Evolutionary conservation across 2,797 vertebrate genomes (phyloP).

Genomic region (Halcyon chelicuti): DNA sequence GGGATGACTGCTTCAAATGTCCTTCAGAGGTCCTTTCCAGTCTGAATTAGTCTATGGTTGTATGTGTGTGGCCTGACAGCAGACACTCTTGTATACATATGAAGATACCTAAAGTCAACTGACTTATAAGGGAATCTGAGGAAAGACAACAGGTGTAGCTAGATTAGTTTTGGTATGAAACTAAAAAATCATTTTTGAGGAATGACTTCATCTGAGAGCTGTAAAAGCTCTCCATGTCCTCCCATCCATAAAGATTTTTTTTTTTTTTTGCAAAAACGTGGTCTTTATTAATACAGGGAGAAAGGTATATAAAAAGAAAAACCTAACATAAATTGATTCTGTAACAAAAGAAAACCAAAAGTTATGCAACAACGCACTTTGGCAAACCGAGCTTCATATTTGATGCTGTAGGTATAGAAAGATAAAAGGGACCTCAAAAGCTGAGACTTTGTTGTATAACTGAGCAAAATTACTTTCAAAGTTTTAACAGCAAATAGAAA

Average conservation of each 20-base stretch:
- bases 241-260: background rate
- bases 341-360: background rate
- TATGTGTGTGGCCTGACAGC: background rate
- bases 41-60: background rate
- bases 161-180: background rate
- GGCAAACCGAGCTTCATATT: background rate
- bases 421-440: background rate
- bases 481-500: constrained; percentile 21
- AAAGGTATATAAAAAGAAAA: background rate
- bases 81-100: background rate
- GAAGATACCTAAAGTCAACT: background rate
- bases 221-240: background rate
- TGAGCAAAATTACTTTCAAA: constrained; percentile 16
- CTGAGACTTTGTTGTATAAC: background rate
- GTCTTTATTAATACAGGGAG: background rate
- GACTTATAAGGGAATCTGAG: background rate
- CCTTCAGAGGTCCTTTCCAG: background rate
- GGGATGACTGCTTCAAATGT: background rate
- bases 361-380: background rate
- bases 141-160: background rate
- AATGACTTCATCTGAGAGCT: background rate
- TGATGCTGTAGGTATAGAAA: background rate
- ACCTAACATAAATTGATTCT: background rate
- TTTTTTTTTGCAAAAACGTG: background rate
- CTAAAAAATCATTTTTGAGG: background rate